Conservation (phyloP, 2,113 vertebrate species). For the Emydocephalus ijimae region DNA sequence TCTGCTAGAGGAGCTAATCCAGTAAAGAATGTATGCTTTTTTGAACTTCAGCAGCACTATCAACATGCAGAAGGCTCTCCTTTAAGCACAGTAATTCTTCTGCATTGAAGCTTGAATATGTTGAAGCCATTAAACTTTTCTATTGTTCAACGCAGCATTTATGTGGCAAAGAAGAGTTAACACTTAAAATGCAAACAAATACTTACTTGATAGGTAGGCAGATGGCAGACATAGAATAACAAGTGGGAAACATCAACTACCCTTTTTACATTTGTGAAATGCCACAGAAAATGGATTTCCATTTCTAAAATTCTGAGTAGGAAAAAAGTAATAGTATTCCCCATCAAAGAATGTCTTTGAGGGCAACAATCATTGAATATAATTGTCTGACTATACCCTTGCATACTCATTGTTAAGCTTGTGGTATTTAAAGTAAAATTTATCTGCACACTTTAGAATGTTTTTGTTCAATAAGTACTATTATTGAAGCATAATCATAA, state of each 20-base stretch:
- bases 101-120: constrained; percentile 1
- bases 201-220: constrained; percentile 1
- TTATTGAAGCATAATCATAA: not conserved
- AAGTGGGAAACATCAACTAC: constrained; percentile 34
- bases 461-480: constrained; percentile 19
- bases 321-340: not conserved
- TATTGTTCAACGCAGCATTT: constrained; percentile 6
- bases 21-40: not conserved
- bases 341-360: constrained; percentile 21
- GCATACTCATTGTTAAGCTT: constrained; percentile 26
- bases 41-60: not conserved
- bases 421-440: not conserved
- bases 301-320: constrained; percentile 29
- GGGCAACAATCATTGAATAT: constrained; percentile 27
- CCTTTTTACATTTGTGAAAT: constrained; percentile 9
- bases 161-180: not conserved
- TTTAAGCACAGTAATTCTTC: not conserved
- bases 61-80: not conserved
- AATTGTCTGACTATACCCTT: constrained; percentile 22
- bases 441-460: constrained; percentile 3
- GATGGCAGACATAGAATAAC: not conserved
- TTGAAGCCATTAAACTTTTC: not conserved
- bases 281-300: constrained; percentile 15
- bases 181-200: not conserved
- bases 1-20: not conserved